Conservation (phyloP, 1,140 invertebrate species). For the Paraescarpia echinospica region DNA sequence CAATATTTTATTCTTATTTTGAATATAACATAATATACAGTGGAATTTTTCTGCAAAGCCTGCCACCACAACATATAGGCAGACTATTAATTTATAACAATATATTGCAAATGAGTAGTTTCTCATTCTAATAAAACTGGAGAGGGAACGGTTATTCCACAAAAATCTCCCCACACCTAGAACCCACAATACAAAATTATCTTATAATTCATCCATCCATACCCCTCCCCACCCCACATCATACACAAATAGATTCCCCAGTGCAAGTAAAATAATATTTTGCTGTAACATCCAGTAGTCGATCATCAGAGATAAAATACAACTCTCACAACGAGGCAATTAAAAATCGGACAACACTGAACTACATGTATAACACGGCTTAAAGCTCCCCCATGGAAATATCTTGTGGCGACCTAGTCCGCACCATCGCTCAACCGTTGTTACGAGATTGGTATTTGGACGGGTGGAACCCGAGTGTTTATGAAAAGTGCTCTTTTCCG, state of each 20-base stretch:
- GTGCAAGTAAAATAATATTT: not conserved
- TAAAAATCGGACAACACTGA: not conserved
- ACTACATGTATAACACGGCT: not conserved
- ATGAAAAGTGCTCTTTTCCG: constrained; percentile 64
- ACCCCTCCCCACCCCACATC: not conserved
- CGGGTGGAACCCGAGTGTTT: constrained; percentile 59
- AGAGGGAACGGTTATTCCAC: not conserved
- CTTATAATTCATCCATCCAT: not conserved
- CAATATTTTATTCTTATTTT: not conserved
- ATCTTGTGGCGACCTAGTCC: not conserved
- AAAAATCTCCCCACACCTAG: not conserved
- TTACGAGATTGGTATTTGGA: not conserved
- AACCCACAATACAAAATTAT: not conserved
- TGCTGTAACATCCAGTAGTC: not conserved
- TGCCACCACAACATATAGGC: not conserved
- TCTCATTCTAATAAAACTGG: not conserved
- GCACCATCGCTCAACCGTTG: not conserved
- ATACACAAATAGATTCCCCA: not conserved
- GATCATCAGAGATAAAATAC: not conserved
- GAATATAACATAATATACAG: not conserved
- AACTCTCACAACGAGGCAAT: not conserved
- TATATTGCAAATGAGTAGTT: not conserved
- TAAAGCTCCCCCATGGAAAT: not conserved
- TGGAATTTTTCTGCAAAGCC: not conserved
- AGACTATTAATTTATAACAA: not conserved